Conservation (phyloP, 1,140 invertebrate genomes). For the Tetragonula clypearis region DNA sequence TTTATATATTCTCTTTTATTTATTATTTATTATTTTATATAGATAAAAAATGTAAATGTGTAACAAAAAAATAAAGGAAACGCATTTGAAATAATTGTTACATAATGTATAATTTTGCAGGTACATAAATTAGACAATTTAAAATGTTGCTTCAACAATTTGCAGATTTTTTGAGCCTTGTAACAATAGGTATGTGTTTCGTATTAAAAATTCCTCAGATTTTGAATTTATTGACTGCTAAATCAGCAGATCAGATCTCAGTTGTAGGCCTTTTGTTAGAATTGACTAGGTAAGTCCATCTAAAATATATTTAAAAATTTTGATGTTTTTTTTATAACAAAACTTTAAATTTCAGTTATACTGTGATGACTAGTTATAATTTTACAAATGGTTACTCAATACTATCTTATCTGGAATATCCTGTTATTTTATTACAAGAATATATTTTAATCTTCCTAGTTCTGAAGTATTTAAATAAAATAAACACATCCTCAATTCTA, state of each 20-base stretch:
- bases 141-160: slow-evolving; percentile 75
- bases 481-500: slow-evolving; percentile 78
- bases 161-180: slow-evolving; percentile 84
- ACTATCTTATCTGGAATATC: slow-evolving; percentile 88
- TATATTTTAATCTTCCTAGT: slow-evolving; percentile 86
- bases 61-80: background rate
- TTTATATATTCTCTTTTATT: background rate
- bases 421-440: slow-evolving; percentile 86
- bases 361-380: slow-evolving; percentile 87
- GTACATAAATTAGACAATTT: background rate
- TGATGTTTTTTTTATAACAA: background rate
- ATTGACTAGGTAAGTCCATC: slow-evolving; percentile 83
- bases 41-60: background rate
- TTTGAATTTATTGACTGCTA: slow-evolving; percentile 82
- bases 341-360: slow-evolving; percentile 82
- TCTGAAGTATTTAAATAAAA: slow-evolving; percentile 83
- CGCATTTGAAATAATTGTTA: background rate
- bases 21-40: background rate
- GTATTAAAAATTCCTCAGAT: slow-evolving; percentile 89
- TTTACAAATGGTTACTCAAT: slow-evolving; percentile 86
- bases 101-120: background rate
- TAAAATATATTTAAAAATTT: background rate
- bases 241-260: slow-evolving; percentile 85
- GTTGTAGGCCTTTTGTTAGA: slow-evolving; percentile 85
- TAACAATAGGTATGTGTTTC: slow-evolving; percentile 86